Conservation (phyloP, 2,113 vertebrate genomes). For the Brachirus orientalis region DNA sequence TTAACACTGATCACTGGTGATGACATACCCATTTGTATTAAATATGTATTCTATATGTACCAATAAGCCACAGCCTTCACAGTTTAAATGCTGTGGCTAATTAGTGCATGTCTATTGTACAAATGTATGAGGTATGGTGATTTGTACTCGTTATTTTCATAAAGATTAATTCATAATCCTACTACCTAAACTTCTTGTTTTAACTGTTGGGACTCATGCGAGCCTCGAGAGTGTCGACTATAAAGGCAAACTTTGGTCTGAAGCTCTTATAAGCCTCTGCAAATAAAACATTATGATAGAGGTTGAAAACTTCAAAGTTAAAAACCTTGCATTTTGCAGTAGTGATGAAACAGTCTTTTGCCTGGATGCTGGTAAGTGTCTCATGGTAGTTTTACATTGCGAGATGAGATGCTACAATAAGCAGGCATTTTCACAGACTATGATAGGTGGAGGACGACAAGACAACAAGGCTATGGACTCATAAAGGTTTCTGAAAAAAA, state of each 20-base stretch:
- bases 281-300: background rate
- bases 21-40: background rate
- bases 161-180: background rate
- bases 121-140: background rate
- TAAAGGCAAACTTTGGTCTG: background rate
- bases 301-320: no score
- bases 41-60: background rate
- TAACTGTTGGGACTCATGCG: background rate
- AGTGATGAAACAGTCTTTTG: no score
- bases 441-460: no score
- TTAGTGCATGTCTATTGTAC: background rate
- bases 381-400: no score
- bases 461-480: no score
- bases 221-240: background rate
- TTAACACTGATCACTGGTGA: conserved; percentile 2
- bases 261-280: background rate
- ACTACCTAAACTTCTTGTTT: background rate
- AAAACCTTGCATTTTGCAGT: no score
- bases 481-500: no score
- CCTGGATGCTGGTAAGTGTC: no score
- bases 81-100: background rate
- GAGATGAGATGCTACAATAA: no score
- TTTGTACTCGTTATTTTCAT: conserved; percentile 2
- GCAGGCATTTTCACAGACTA: no score
- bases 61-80: no score